These are phyloP conservation scores for Oxyteleia sp. DNA, from an alignment of 2,888 invertebrate genomes.

Conservation along the genomic window DNA sequence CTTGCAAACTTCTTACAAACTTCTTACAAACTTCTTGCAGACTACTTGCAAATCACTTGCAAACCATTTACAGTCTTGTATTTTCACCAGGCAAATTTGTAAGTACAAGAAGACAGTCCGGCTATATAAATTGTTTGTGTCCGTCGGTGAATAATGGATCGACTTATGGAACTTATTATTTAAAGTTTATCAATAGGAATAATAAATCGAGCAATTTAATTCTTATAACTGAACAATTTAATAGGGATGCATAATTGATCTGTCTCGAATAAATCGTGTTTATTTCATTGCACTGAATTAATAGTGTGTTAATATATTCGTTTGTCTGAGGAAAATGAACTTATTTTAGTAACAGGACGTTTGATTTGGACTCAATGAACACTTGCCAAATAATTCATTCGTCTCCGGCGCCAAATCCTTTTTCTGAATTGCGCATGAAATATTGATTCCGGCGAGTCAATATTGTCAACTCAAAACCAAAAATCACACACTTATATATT, in stretches of 20 bases:
- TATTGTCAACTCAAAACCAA: constrained; percentile 69
- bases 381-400: constrained; percentile 60
- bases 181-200: constrained; percentile 45
- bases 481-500: constrained; percentile 36
- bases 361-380: constrained; percentile 70
- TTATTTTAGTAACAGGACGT: constrained; percentile 69
- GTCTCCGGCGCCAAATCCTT: constrained; percentile 67
- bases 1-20: no score
- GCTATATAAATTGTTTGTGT: constrained; percentile 22
- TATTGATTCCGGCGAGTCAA: constrained; percentile 66
- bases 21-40: no score
- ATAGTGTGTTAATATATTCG: constrained; percentile 65
- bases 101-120: constrained; percentile 9
- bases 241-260: constrained; percentile 49
- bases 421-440: constrained; percentile 68
- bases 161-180: constrained; percentile 38
- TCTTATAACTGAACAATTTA: constrained; percentile 47
- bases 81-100: no score
- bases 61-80: no score
- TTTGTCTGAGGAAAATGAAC: constrained; percentile 59
- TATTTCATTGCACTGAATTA: constrained; percentile 65
- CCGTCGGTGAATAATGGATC: constrained; percentile 2
- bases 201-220: constrained; percentile 49
- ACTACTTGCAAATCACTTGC: no score
- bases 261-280: constrained; percentile 61